Evolutionary conservation across 2,113 vertebrate genomes (phyloP).

Genomic region (Mormyrus lacerda): DNA sequence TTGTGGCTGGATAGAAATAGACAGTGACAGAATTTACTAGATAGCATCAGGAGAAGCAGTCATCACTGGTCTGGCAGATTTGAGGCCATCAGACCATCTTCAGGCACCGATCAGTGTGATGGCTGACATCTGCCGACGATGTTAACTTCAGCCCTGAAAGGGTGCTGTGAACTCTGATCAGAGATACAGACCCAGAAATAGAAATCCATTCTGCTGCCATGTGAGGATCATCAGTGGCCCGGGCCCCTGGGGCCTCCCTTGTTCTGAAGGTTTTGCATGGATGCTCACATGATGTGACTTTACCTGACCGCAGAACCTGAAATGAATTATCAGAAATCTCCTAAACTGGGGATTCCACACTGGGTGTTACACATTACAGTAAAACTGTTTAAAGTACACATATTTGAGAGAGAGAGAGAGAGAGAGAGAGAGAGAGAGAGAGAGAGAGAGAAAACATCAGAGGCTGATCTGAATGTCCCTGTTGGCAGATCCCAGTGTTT

Average conservation of each 20-base stretch:
- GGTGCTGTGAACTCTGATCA: conserved; percentile 67
- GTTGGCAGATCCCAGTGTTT: conserved; percentile 37
- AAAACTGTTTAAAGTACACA: neutral
- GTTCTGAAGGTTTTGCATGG: conserved; percentile 61
- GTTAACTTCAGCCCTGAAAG: conserved; percentile 69
- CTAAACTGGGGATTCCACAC: conserved; percentile 36
- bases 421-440: neutral
- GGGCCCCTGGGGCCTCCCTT: conserved; percentile 55
- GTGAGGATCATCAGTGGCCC: conserved; percentile 62
- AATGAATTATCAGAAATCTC: conserved; percentile 53
- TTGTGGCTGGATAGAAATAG: conserved; percentile 52
- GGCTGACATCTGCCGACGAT: conserved; percentile 62
- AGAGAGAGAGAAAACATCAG: neutral
- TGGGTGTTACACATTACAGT: neutral
- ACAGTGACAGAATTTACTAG: conserved; percentile 67
- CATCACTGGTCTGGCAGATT: conserved; percentile 61
- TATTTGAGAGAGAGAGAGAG: neutral
- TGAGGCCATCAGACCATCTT: conserved; percentile 67
- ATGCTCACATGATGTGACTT: conserved; percentile 52
- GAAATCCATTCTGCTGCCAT: conserved; percentile 71
- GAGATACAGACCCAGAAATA: conserved; percentile 67
- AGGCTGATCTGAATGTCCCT: conserved; percentile 30
- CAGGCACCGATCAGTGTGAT: conserved; percentile 55
- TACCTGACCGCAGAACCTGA: conserved; percentile 46
- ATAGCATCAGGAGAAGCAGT: conserved; percentile 64